Evolutionary conservation across 1,140 invertebrate species (phyloP).

Genomic region (Physella acuta): DNA sequence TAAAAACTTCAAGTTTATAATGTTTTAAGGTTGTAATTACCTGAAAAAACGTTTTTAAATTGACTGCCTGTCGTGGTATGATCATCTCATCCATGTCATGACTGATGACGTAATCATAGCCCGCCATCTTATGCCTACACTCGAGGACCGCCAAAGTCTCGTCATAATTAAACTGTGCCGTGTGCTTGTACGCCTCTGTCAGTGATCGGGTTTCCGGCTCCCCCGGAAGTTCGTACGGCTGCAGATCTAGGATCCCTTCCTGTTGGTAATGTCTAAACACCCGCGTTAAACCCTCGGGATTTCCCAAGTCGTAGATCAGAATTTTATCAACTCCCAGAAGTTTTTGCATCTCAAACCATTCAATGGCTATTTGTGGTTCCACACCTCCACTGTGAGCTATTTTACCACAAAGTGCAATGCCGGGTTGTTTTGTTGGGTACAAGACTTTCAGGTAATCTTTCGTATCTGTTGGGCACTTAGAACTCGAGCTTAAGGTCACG

Average conservation of each 20-base stretch:
- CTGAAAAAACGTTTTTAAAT: not conserved
- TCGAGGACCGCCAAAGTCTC: not conserved
- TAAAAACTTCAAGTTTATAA: too few relatives aligned
- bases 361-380: not conserved
- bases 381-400: not conserved
- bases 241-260: too few relatives aligned
- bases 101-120: too few relatives aligned
- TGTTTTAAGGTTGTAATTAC: too few relatives aligned
- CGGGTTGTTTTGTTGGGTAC: too few relatives aligned
- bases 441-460: not conserved
- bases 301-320: too few relatives aligned
- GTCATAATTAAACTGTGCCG: not conserved
- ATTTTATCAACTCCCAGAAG: too few relatives aligned
- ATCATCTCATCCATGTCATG: conserved; percentile 1
- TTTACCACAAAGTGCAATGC: not conserved
- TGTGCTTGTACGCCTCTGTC: not conserved
- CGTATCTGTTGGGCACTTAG: not conserved
- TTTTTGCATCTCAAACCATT: too few relatives aligned
- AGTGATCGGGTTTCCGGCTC: not conserved
- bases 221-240: not conserved
- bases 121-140: too few relatives aligned
- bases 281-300: too few relatives aligned
- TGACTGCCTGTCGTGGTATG: not conserved
- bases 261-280: too few relatives aligned
- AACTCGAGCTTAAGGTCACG: not conserved